These are phyloP conservation scores for Aphelocoma californica DNA, from an alignment of 2,797 vertebrate genomes.

Conservation along the genomic window DNA sequence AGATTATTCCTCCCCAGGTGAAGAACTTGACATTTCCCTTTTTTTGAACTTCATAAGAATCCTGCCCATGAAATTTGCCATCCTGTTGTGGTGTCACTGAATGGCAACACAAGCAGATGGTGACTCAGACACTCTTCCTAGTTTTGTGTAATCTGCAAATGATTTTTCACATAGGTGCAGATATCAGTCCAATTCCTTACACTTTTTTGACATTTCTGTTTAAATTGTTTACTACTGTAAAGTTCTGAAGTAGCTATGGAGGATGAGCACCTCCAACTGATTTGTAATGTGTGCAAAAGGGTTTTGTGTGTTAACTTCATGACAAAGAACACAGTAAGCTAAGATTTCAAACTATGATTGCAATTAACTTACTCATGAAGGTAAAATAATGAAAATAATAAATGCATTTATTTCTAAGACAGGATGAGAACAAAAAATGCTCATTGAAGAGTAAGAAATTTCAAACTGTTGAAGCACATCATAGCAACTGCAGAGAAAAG, in stretches of 20 bases:
- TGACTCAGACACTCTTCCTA: background rate
- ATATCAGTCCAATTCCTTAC: background rate
- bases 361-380: background rate
- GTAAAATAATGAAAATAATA: background rate
- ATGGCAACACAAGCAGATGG: background rate
- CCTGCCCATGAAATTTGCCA: background rate
- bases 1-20: background rate
- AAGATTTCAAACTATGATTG: background rate
- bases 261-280: background rate
- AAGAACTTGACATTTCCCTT: background rate
- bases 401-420: background rate
- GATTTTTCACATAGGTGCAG: background rate
- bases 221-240: background rate
- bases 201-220: background rate
- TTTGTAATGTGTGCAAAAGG: background rate
- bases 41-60: background rate
- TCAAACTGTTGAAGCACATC: slow-evolving; percentile 23
- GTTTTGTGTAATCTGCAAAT: background rate
- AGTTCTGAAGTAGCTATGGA: background rate
- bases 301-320: background rate
- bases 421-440: slow-evolving; percentile 11
- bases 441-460: slow-evolving; percentile 4
- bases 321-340: background rate
- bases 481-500: background rate
- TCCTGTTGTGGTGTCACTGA: background rate